These are phyloP conservation scores for Drosophila lacteicornis DNA, from an alignment of 1,140 invertebrate genomes.

Conservation along the genomic window DNA sequence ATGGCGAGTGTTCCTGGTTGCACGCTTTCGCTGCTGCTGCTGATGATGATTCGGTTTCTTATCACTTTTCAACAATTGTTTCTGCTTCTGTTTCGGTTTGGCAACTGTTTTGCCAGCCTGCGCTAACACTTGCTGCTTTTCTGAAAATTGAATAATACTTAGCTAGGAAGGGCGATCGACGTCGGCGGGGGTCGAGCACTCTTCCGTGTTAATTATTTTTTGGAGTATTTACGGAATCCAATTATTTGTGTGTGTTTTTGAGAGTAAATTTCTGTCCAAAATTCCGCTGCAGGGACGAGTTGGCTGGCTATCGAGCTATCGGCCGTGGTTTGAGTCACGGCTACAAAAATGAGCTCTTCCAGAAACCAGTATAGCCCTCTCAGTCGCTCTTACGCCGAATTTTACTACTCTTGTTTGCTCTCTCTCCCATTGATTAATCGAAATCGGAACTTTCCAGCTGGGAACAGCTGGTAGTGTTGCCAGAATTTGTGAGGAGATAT, in stretches of 20 bases:
- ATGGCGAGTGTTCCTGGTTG: constrained; percentile 19
- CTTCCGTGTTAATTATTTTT: constrained; percentile 6
- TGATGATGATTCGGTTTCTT: constrained; percentile 52
- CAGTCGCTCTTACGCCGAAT: not conserved
- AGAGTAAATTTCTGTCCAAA: constrained; percentile 20
- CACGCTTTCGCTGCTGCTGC: constrained; percentile 40
- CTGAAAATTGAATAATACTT: constrained; percentile 28
- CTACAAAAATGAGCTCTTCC: constrained; percentile 1
- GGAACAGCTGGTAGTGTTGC: constrained; percentile 4
- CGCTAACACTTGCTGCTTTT: constrained; percentile 30
- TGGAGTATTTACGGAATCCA: constrained; percentile 11
- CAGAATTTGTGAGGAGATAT: not conserved
- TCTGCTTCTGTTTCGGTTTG: constrained; percentile 54
- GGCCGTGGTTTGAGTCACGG: not conserved
- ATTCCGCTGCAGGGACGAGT: constrained; percentile 15
- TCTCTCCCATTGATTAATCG: not conserved
- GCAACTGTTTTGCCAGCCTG: constrained; percentile 33
- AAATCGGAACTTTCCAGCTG: not conserved
- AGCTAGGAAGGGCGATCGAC: constrained; percentile 1
- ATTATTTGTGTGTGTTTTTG: constrained; percentile 25
- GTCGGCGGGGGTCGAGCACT: constrained; percentile 5
- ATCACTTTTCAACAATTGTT: constrained; percentile 70
- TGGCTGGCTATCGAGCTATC: not conserved
- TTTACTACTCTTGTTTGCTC: not conserved
- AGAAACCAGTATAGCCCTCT: not conserved